phyloP scores from a whole-genome alignment of 2,113 vertebrate species.

The Ciconia stormi region DNA sequence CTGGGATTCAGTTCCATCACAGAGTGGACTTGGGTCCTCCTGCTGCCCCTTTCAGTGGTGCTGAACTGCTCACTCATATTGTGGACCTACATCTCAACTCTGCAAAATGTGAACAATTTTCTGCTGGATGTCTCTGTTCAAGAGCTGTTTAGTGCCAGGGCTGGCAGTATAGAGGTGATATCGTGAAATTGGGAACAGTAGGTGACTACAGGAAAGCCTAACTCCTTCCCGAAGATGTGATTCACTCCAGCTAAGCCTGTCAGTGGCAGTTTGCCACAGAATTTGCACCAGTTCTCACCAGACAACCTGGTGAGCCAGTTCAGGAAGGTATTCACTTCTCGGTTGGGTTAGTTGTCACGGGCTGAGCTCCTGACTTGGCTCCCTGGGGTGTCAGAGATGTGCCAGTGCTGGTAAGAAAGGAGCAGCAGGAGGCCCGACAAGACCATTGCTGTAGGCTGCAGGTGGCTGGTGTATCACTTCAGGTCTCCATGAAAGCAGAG shows the following conservation, averaged over 20 bases:
- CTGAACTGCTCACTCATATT: neutral
- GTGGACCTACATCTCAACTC: neutral
- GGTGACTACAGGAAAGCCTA: neutral
- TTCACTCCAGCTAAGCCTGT: neutral
- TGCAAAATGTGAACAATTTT: neutral
- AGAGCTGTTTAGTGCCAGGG: neutral
- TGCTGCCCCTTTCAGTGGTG: neutral
- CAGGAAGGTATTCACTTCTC: neutral
- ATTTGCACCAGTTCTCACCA: neutral
- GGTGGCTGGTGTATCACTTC: neutral
- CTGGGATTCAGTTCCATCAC: neutral
- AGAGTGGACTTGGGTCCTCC: neutral
- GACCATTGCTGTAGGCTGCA: neutral
- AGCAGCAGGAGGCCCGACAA: neutral
- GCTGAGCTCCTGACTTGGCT: neutral
- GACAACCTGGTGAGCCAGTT: neutral
- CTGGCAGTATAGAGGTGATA: neutral
- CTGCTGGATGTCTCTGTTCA: neutral
- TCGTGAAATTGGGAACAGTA: neutral
- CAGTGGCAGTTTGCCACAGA: neutral
- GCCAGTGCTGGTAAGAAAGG: neutral
- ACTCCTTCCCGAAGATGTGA: neutral
- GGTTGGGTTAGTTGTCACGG: rapidly evolving
- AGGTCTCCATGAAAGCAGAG: neutral
- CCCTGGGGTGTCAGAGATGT: rapidly evolving